phyloP scores from a whole-genome alignment of 92 coral and sea anemone species.

The Isaurus tuberculatus region DNA sequence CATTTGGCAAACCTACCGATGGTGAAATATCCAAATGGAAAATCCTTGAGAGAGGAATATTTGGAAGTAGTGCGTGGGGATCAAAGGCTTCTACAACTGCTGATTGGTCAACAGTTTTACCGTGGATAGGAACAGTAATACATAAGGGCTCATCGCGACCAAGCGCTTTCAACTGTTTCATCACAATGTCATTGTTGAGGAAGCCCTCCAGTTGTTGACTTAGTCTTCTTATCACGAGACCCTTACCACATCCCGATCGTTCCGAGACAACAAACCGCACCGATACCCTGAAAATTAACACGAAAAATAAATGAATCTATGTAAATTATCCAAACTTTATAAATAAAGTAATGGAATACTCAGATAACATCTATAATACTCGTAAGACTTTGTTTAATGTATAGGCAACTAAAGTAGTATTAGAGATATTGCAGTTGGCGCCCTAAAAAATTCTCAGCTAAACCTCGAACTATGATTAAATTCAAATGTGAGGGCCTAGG shows the following conservation, averaged over 20 bases:
- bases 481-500: too few relatives aligned
- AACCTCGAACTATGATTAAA: too few relatives aligned
- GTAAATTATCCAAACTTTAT: too few relatives aligned
- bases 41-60: slow-evolving; percentile 84
- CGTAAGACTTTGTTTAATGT: too few relatives aligned
- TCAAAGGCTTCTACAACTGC: slow-evolving; percentile 67
- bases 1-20: slow-evolving; percentile 67
- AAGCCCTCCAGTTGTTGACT: slow-evolving; percentile 56
- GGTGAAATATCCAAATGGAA: slow-evolving; percentile 92
- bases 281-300: slow-evolving; percentile 60
- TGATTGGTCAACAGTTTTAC: slow-evolving; percentile 67
- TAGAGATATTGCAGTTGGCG: too few relatives aligned
- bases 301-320: not conserved
- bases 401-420: too few relatives aligned
- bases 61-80: slow-evolving; percentile 69
- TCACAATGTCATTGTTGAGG: slow-evolving; percentile 63
- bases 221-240: slow-evolving; percentile 71
- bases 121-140: slow-evolving; percentile 78
- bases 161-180: slow-evolving; percentile 48
- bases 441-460: too few relatives aligned
- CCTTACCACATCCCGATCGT: slow-evolving; percentile 89
- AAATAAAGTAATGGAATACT: too few relatives aligned
- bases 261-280: slow-evolving; percentile 78
- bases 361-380: too few relatives aligned
- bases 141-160: slow-evolving; percentile 59